phyloP scores from a whole-genome alignment of 1,140 invertebrate species.

The Drosophila triauraria region DNA sequence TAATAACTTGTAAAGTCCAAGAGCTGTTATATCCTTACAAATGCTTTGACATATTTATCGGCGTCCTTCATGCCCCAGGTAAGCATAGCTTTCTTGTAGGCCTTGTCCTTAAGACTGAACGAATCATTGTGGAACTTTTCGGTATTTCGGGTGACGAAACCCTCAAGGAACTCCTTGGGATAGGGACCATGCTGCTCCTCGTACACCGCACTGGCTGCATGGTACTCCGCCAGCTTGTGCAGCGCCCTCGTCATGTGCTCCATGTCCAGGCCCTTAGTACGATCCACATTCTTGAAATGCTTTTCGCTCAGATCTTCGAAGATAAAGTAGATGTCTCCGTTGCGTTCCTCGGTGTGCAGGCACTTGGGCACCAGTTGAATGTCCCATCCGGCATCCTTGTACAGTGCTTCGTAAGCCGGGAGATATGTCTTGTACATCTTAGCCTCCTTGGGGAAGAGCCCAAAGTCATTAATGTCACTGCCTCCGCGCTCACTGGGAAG shows the following conservation, averaged over 20 bases:
- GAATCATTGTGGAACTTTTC: constrained; percentile 29
- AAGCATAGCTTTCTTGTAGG: constrained; percentile 60
- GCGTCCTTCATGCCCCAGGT: constrained; percentile 62
- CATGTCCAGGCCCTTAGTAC: constrained; percentile 86
- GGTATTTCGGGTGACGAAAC: constrained; percentile 39
- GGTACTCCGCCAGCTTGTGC: constrained; percentile 86
- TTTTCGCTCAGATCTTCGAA: constrained; percentile 61
- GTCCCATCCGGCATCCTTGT: constrained; percentile 54
- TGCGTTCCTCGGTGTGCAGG: constrained; percentile 46
- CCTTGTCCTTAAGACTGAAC: constrained; percentile 18
- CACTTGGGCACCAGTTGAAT: constrained; percentile 69
- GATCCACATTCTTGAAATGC: constrained; percentile 77
- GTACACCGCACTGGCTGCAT: constrained; percentile 85
- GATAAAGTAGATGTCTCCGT: constrained; percentile 60
- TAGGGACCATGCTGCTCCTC: constrained; percentile 59
- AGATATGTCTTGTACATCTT: constrained; percentile 56
- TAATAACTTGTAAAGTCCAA: too few species aligned
- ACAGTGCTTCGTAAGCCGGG: constrained; percentile 52
- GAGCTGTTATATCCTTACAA: constrained; percentile 45
- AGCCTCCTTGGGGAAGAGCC: constrained; percentile 55
- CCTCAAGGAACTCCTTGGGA: constrained; percentile 58
- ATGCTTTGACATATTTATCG: constrained; percentile 61
- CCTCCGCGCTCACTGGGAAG: constrained; percentile 55
- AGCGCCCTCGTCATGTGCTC: constrained; percentile 86
- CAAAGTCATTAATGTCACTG: constrained; percentile 26